Evolutionary conservation across 2,113 vertebrate species (phyloP).

Genomic region (Sula dactylatra): DNA sequence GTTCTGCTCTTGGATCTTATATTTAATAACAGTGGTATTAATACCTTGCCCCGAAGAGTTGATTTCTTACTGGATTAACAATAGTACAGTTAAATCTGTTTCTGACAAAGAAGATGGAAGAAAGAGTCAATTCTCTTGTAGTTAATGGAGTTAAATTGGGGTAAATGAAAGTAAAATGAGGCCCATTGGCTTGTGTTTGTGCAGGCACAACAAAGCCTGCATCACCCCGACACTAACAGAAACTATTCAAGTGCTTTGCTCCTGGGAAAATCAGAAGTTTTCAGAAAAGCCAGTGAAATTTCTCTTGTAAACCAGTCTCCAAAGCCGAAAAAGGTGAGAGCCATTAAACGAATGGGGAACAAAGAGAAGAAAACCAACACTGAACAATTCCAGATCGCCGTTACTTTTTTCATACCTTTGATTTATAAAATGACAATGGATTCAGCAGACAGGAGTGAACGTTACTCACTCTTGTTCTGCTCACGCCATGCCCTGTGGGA

Average conservation of each 20-base stretch:
- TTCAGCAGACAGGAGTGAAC: neutral
- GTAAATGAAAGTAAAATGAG: neutral
- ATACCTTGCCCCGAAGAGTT: neutral
- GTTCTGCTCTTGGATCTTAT: neutral
- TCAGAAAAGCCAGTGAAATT: neutral
- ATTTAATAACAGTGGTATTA: neutral
- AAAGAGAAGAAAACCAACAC: neutral
- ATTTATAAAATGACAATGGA: neutral
- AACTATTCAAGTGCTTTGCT: neutral
- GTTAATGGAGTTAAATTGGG: neutral
- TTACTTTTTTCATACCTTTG: neutral
- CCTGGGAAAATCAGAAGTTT: neutral
- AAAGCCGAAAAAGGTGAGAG: neutral
- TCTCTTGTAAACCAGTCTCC: neutral
- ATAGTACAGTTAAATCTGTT: neutral
- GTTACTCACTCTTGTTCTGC: neutral
- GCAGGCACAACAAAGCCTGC: neutral
- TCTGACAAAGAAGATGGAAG: neutral
- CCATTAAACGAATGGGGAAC: neutral
- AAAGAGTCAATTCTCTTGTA: neutral
- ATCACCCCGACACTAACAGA: neutral
- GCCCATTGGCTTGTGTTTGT: neutral
- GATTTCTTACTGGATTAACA: neutral
- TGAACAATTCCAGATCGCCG: rapidly evolving
- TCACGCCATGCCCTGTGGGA: rapidly evolving